Evolutionary conservation across 2,113 vertebrate genomes (phyloP).

Genomic region (Centropus bengalensis): DNA sequence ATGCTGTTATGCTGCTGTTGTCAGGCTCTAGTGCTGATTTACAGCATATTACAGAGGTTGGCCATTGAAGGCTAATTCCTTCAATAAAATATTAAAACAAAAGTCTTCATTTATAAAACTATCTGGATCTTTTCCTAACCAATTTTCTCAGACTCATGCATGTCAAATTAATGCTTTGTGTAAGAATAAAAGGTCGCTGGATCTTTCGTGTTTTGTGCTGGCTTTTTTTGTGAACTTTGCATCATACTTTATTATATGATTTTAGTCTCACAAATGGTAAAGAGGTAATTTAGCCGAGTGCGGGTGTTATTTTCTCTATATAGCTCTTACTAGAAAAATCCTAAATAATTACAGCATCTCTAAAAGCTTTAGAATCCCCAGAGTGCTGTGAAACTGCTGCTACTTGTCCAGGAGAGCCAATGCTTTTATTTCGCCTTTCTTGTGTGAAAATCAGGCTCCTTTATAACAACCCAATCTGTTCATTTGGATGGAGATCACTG

Average conservation of each 20-base stretch:
- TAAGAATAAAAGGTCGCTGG: background rate
- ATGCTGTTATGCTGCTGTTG: background rate
- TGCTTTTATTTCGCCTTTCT: background rate
- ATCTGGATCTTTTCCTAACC: background rate
- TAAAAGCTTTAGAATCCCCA: slow-evolving; percentile 53
- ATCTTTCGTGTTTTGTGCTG: background rate
- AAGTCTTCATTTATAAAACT: background rate
- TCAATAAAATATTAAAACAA: background rate
- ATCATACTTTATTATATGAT: slow-evolving; percentile 53
- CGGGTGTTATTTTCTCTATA: slow-evolving; percentile 67
- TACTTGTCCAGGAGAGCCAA: slow-evolving; percentile 56
- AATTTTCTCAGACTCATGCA: background rate
- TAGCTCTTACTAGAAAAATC: slow-evolving; percentile 58
- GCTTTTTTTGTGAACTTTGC: background rate
- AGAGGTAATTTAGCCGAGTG: slow-evolving; percentile 47
- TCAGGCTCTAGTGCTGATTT: background rate
- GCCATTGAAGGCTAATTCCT: background rate
- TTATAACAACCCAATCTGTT: background rate
- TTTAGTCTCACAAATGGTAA: slow-evolving; percentile 51
- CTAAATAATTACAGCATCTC: slow-evolving; percentile 60
- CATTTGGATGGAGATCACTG: background rate
- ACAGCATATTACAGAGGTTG: background rate
- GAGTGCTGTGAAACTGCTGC: slow-evolving; percentile 52
- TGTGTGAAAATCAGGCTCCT: slow-evolving; percentile 1
- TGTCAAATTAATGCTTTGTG: background rate